Conservation (phyloP, 2,113 vertebrate genomes). For the Neotoma lepida region DNA sequence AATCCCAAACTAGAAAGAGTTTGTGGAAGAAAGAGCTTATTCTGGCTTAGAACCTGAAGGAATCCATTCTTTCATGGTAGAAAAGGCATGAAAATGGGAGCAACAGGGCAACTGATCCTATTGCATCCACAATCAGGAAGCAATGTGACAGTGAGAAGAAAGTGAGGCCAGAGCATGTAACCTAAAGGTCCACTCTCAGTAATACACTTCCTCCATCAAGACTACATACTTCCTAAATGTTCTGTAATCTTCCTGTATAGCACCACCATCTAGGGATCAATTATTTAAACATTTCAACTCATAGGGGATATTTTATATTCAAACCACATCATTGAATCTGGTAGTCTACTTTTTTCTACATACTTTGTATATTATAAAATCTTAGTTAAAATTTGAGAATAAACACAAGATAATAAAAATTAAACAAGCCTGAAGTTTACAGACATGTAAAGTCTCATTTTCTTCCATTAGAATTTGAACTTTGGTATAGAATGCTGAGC, state of each 20-base stretch:
- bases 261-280: not conserved
- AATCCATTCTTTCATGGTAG: not conserved
- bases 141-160: not conserved
- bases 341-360: not conserved
- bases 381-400: conserved; percentile 26
- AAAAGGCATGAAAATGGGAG: not conserved
- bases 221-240: not conserved
- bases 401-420: not conserved
- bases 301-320: not conserved
- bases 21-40: not conserved
- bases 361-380: not conserved
- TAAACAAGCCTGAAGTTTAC: not conserved
- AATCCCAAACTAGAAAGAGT: not conserved
- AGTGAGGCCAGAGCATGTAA: not conserved
- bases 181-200: not conserved
- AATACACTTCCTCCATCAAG: no score
- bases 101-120: not conserved
- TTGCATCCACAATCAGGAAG: not conserved
- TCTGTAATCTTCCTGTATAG: not conserved
- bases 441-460: not conserved
- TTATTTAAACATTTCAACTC: not conserved
- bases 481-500: not conserved
- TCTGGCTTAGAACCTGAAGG: not conserved
- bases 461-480: not conserved
- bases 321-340: not conserved